These are phyloP conservation scores for Cacoxenus indagator DNA, from an alignment of 2,888 invertebrate genomes.

Conservation along the genomic window DNA sequence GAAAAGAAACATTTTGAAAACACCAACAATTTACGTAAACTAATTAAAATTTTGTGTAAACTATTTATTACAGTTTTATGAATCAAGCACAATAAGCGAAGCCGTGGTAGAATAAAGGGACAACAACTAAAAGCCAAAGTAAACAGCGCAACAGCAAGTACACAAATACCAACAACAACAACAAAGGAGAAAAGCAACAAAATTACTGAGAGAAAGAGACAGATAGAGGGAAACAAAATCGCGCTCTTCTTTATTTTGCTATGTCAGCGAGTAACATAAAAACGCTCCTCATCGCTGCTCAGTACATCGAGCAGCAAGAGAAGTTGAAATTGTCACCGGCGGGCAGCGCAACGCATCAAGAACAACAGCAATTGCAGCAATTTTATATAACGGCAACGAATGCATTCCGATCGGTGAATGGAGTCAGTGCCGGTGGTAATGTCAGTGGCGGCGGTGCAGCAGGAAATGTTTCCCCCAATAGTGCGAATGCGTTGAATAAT, in stretches of 20 bases:
- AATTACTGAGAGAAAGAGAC: neutral
- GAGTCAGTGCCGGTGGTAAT: neutral
- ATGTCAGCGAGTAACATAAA: slow-evolving; percentile 64
- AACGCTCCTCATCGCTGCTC: slow-evolving; percentile 67
- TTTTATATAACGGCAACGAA: neutral
- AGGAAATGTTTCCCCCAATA: neutral
- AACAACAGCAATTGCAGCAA: neutral
- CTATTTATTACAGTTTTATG: too few relatives aligned
- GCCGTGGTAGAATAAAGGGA: too few relatives aligned
- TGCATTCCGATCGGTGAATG: neutral
- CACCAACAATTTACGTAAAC: too few relatives aligned
- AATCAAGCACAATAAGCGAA: too few relatives aligned
- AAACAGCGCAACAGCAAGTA: too few relatives aligned
- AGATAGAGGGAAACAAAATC: neutral
- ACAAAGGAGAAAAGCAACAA: neutral
- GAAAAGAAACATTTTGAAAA: too few relatives aligned
- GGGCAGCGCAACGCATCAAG: slow-evolving; percentile 14
- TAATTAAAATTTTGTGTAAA: too few relatives aligned
- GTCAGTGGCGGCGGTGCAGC: neutral
- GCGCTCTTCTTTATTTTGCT: slow-evolving; percentile 36
- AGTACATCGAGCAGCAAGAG: slow-evolving; percentile 67
- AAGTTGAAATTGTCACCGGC: slow-evolving; percentile 51
- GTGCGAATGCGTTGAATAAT: neutral
- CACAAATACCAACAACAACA: neutral
- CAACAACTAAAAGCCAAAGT: too few relatives aligned